Percentiles rank a stretch among this genome's conserved stretches.
These are phyloP conservation scores for Onychomys torridus DNA, from an alignment of 2,797 vertebrate genomes.

Conservation along the genomic window DNA sequence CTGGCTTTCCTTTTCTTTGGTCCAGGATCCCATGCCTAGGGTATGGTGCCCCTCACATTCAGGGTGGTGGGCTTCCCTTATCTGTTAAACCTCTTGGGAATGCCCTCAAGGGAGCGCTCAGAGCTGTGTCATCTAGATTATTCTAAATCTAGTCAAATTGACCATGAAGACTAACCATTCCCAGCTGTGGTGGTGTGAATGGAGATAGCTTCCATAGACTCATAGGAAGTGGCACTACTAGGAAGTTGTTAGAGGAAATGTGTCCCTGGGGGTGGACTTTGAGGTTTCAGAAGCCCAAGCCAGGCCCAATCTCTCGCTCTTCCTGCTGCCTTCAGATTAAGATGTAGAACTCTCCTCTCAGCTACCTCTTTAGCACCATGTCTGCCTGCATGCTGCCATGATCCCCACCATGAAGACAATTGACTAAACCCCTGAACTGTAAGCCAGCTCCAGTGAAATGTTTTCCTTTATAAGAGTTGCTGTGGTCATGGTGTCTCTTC, in stretches of 20 bases:
- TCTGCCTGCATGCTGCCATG: background rate
- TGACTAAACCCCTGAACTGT: background rate
- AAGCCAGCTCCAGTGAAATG: background rate
- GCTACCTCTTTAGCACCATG: background rate
- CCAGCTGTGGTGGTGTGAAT: background rate
- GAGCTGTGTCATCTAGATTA: background rate
- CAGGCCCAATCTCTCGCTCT: background rate
- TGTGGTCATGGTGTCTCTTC: background rate
- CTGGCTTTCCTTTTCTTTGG: background rate
- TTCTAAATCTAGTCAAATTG: background rate
- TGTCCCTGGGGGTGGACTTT: background rate
- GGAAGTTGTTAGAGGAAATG: background rate
- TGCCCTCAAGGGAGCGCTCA: background rate
- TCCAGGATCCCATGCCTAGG: background rate
- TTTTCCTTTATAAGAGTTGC: background rate
- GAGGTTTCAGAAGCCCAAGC: background rate
- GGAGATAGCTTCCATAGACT: background rate
- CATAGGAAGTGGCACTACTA: background rate
- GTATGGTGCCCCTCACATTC: background rate
- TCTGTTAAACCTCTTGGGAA: background rate
- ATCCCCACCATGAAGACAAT: background rate
- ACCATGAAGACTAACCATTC: background rate
- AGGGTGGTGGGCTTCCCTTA: background rate
- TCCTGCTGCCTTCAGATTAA: background rate
- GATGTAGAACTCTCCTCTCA: background rate